Base-by-base conservation (phyloP, 2,797 vertebrate genomes). In the Gymnoscopelus microlampas region DNA sequence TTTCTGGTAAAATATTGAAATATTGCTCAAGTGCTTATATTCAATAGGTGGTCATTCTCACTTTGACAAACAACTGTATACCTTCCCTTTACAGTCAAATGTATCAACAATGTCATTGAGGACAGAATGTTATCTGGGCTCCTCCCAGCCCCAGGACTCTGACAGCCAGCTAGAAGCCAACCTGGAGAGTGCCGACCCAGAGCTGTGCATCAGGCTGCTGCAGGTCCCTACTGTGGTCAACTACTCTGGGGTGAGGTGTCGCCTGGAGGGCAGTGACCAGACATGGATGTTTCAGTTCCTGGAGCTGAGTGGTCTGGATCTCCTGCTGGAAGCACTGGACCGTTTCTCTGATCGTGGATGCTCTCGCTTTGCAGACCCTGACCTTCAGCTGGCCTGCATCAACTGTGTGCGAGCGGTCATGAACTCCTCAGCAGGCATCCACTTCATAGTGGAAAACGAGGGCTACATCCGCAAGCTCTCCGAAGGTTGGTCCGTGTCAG, bases 261-360 rank as follows among this genome's bases (percentile, higher is more conserved):
- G 97, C 0, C 92, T 99, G 88, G 97, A 98, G 87, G 94, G 93
- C 84, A 97, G 97, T 0, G 95, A 98, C 0, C 94, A 96, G 66
- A 53, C 84, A 84, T 99, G 98, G 98, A 98, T 99, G 97, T 93
- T 97, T 5, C 97, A 98, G 89, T 99, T 99, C 87, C 88, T 99
- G 91, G 98, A 99, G 88, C 94, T 98, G 60, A 95, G 95, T 0
- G 98, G 98, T 24, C 88, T 99, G 81, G 98, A 99, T 68, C 95
- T 99, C 69, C 95, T 99, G 47, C 92, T 99, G 66, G 98, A 99
- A 85, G 98, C 98, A 2, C 90, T 99, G 89, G 96, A 97, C 50
- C 94, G 96, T 56, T 94, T 99, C 44, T 98, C 98, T 0, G 98
- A 97, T 1, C 93, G 96, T 2, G 96, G 97, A 0, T 97, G 97